phyloP scores from a whole-genome alignment of 2,113 vertebrate species.

The Callospermophilus lateralis region DNA sequence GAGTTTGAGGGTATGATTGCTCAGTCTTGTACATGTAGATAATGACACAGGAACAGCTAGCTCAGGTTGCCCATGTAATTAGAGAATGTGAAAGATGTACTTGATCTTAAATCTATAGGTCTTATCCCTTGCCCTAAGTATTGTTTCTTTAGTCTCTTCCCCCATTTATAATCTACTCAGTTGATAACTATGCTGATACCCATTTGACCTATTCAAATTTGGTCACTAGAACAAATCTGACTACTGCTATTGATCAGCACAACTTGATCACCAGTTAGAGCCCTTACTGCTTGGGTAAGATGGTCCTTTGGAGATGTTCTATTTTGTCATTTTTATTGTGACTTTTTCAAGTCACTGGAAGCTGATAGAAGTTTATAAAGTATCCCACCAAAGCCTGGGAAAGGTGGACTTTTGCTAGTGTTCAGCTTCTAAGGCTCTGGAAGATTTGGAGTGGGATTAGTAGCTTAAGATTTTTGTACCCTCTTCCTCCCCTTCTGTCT shows the following conservation, averaged over 20 bases:
- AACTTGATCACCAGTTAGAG: not conserved
- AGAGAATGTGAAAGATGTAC: slow-evolving; percentile 16
- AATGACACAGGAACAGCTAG: slow-evolving; percentile 7
- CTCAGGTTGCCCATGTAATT: slow-evolving; percentile 3
- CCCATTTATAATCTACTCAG: not conserved
- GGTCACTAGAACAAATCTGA: too few relatives aligned
- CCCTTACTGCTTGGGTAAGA: not conserved
- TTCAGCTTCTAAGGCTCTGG: not conserved
- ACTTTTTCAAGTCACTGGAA: slow-evolving; percentile 10
- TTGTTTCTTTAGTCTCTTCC: not conserved
- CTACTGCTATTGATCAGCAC: not conserved
- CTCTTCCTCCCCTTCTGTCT: not conserved
- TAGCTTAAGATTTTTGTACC: slow-evolving; percentile 1
- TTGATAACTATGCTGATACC: not conserved
- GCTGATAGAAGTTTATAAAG: slow-evolving; percentile 6
- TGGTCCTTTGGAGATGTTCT: not conserved
- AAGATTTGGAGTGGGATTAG: slow-evolving; percentile 8
- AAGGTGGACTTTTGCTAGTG: not conserved
- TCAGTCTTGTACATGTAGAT: slow-evolving; percentile 96
- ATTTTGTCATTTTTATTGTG: not conserved
- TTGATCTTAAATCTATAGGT: not conserved
- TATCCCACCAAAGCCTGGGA: not conserved
- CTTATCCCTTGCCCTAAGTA: not conserved
- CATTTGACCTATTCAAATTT: not conserved
- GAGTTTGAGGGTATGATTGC: slow-evolving; percentile 97